A percentile compares a stretch with the other conserved stretches of the same genome.
Evolutionary conservation across 2,113 vertebrate species (phyloP).

Genomic region (Pangasianodon gigas): DNA sequence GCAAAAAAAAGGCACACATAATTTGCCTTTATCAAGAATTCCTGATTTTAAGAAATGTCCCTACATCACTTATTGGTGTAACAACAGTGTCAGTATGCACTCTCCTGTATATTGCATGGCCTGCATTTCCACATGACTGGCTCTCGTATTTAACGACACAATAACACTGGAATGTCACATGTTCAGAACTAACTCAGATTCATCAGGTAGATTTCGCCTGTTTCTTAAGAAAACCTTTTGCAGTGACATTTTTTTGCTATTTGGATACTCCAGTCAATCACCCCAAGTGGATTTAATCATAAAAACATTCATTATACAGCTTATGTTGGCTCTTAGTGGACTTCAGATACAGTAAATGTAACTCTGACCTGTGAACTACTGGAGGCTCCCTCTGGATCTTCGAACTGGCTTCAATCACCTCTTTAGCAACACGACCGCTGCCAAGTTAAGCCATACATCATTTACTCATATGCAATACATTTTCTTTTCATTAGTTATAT

Average conservation of each 20-base stretch:
- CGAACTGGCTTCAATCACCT: slow-evolving; percentile 95
- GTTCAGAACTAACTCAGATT: neutral
- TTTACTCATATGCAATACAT: neutral
- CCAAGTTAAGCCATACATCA: neutral
- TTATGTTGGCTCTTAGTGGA: neutral
- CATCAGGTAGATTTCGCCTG: neutral
- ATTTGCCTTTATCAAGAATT: neutral
- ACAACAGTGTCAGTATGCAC: neutral
- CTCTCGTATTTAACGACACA: neutral
- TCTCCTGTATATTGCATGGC: neutral
- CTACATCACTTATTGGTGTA: neutral
- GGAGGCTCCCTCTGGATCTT: slow-evolving; percentile 96
- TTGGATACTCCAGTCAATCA: neutral
- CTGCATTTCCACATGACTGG: neutral
- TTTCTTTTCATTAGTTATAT: neutral
- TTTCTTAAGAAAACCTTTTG: neutral
- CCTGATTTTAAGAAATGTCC: neutral
- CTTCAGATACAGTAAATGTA: neutral
- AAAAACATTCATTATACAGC: neutral
- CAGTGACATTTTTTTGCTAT: neutral
- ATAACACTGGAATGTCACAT: neutral
- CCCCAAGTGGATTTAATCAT: neutral
- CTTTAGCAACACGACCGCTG: slow-evolving; percentile 96
- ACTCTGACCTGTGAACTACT: slow-evolving; percentile 84
- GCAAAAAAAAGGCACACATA: neutral